These are phyloP conservation scores for Psylliodes chrysocephalus DNA, from an alignment of 2,888 invertebrate genomes.

Conservation along the genomic window DNA sequence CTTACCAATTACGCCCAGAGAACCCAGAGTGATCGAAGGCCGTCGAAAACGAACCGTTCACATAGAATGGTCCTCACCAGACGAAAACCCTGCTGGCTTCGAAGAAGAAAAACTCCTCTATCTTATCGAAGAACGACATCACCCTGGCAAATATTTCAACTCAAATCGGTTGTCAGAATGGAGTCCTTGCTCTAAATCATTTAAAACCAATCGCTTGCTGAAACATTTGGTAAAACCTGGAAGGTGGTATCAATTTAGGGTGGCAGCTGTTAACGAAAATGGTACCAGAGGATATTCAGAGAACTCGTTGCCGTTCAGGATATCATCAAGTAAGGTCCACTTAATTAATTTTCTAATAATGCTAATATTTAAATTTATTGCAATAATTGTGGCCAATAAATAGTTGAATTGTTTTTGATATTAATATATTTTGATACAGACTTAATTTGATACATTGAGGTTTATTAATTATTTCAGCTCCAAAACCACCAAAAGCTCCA, in stretches of 20 bases:
- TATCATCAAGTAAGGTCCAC: constrained; percentile 64
- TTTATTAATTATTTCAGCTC: no score
- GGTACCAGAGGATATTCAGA: constrained; percentile 79
- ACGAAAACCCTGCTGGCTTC: neutral
- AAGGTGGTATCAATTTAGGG: constrained; percentile 83
- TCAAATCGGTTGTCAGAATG: constrained; percentile 74
- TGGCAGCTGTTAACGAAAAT: constrained; percentile 77
- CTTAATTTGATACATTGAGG: no score
- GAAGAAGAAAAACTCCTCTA: constrained; percentile 63
- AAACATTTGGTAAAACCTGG: constrained; percentile 73
- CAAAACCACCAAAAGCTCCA: constrained; percentile 72
- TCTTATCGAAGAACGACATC: constrained; percentile 76
- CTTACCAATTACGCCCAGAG: constrained; percentile 72
- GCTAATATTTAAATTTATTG: no score
- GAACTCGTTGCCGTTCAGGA: constrained; percentile 70
- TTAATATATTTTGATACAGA: no score
- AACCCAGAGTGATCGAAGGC: constrained; percentile 70
- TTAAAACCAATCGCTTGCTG: constrained; percentile 67
- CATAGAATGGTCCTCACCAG: constrained; percentile 58
- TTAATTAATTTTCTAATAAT: no score
- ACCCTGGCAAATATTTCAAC: constrained; percentile 74
- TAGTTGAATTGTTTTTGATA: neutral
- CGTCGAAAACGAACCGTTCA: constrained; percentile 66
- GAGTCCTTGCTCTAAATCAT: constrained; percentile 68
- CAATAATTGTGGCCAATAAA: no score